Percentiles rank a stretch among this genome's conserved stretches.
Conservation (phyloP, 37 sponge, comb jelly and placozoan genomes). For the Halisarca cf. caerulea region DNA sequence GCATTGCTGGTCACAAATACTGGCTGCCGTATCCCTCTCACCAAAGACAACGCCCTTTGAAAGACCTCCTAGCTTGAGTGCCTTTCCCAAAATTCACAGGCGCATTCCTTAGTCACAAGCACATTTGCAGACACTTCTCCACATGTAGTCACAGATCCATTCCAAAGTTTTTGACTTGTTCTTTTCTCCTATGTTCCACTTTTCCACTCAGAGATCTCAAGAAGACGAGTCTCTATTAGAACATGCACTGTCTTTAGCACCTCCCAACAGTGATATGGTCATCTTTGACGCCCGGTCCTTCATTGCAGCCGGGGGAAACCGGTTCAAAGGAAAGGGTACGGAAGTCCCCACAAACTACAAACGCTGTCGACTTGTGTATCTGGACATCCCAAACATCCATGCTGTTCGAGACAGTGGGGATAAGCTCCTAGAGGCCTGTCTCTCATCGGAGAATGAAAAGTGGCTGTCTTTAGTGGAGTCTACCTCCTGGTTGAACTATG, state of each 20-base stretch:
- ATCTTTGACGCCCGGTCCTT: conserved; percentile 90
- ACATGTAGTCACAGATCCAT: no score
- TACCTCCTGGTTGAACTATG: conserved; percentile 90
- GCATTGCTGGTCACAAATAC: no score
- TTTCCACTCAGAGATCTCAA: conserved; percentile 68
- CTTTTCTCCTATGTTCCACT: no score
- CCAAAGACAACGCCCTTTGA: no score
- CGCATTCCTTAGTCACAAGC: no score
- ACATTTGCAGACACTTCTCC: no score
- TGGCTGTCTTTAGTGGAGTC: conserved; percentile 90
- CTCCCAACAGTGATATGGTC: conserved; percentile 55
- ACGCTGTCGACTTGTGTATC: conserved; percentile 66
- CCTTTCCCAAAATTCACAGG: no score
- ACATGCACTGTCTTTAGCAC: conserved; percentile 44
- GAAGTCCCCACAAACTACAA: conserved; percentile 80
- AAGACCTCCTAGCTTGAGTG: no score
- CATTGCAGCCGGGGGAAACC: conserved; percentile 95
- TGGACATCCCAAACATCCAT: conserved; percentile 99
- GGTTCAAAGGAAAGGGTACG: conserved; percentile 94
- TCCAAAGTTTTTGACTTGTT: no score
- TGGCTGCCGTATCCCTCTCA: no score
- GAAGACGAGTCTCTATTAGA: conserved; percentile 80
- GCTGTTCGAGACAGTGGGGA: conserved; percentile 95
- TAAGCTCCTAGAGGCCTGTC: conserved; percentile 63
- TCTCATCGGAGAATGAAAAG: conserved; percentile 58